Evolutionary conservation across 2,113 vertebrate genomes (phyloP).

Genomic region (Syngnathus floridae): DNA sequence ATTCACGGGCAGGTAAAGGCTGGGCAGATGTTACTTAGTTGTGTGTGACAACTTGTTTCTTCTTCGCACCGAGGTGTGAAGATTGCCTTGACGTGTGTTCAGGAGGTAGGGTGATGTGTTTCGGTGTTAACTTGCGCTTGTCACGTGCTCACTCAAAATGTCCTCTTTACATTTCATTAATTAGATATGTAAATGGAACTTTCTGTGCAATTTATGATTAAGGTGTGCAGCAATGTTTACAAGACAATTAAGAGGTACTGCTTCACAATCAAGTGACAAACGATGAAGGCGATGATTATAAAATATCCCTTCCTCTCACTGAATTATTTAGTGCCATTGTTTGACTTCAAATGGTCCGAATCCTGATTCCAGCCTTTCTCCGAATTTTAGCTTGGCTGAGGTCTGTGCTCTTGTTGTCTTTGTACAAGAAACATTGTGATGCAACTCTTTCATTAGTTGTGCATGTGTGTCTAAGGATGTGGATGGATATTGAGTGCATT

Average conservation of each 20-base stretch:
- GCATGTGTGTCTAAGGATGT: not conserved
- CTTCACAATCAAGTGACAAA: not conserved
- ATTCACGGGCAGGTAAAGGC: constrained; percentile 32
- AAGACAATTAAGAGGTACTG: not conserved
- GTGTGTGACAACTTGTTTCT: constrained; percentile 32
- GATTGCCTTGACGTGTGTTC: constrained; percentile 53
- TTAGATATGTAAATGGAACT: constrained; percentile 9
- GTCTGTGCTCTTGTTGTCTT: not conserved
- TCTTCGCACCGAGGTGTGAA: constrained; percentile 43
- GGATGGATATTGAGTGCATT: not conserved
- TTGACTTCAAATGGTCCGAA: too few species aligned
- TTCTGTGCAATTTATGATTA: constrained; percentile 5
- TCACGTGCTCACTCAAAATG: constrained; percentile 11
- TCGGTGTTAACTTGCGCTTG: constrained; percentile 9
- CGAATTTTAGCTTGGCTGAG: not conserved
- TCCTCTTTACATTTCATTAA: constrained; percentile 15
- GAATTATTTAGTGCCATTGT: too few species aligned
- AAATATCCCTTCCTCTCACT: not conserved
- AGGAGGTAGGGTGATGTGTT: constrained; percentile 40
- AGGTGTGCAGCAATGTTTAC: not conserved
- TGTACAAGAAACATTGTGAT: not conserved
- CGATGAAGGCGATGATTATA: not conserved
- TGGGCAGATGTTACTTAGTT: constrained; percentile 33
- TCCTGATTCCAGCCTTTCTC: too few species aligned
- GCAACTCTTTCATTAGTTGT: not conserved